A percentile compares a stretch with the other conserved stretches of the same genome.
These are phyloP conservation scores for Indicator maculatus DNA, from an alignment of 2,113 vertebrate genomes.

Conservation along the genomic window DNA sequence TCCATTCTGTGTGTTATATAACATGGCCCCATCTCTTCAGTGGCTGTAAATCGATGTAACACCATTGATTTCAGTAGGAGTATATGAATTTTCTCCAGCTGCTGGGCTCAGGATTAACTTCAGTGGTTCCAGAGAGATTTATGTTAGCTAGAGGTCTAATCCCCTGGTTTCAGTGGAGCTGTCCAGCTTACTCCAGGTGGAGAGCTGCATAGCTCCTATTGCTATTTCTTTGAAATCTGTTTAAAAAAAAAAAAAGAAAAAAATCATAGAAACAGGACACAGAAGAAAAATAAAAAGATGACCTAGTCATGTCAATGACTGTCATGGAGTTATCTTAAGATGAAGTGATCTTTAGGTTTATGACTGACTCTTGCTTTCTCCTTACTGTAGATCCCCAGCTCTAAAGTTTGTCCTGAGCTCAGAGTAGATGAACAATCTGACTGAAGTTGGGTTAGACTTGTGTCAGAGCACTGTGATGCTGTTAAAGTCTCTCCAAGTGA, in stretches of 20 bases:
- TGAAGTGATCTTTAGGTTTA: neutral
- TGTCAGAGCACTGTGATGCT: neutral
- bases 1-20: neutral
- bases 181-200: neutral
- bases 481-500: neutral
- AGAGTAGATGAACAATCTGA: neutral
- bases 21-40: neutral
- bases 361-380: neutral
- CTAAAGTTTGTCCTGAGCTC: neutral
- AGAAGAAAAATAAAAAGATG: neutral
- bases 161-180: neutral
- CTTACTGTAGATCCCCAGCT: neutral
- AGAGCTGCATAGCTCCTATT: neutral
- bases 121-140: neutral
- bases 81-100: neutral
- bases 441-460: neutral
- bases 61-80: neutral
- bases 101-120: neutral
- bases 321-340: neutral
- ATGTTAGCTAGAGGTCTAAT: neutral
- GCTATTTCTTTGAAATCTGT: neutral
- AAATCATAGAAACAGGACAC: neutral
- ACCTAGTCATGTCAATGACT: neutral
- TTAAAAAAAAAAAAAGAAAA: neutral
- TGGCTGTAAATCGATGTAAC: neutral